Evolutionary conservation across 1,140 invertebrate genomes (phyloP).

Genomic region (Holcopasites calliopsidis): DNA sequence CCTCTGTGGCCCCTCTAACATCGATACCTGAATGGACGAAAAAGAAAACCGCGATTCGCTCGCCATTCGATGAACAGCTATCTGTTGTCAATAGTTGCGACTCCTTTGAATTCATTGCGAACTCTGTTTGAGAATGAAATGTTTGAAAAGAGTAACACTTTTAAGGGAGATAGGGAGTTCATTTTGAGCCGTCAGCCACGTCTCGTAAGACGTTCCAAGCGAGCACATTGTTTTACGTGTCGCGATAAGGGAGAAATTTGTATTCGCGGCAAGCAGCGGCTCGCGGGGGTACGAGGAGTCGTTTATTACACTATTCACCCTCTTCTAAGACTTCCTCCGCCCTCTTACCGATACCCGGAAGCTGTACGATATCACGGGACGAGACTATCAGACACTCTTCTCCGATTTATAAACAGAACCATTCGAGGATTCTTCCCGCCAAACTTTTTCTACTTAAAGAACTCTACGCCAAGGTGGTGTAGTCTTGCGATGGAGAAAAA

Average conservation of each 20-base stretch:
- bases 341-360: neutral
- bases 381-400: no score
- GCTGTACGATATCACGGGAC: neutral
- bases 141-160: no score
- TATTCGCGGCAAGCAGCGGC: conserved; percentile 33
- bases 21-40: neutral
- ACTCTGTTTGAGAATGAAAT: no score
- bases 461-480: no score
- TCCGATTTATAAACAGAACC: no score
- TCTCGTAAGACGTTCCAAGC: conserved; percentile 35
- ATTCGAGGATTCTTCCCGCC: no score
- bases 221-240: conserved; percentile 47
- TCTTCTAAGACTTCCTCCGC: conserved; percentile 20
- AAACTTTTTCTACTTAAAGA: no score
- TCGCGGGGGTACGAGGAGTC: neutral
- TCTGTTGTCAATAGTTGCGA: no score
- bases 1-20: neutral
- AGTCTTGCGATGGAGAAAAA: no score
- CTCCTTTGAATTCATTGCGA: no score
- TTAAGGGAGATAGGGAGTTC: conserved; percentile 45
- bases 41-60: no score
- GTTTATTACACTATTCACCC: neutral
- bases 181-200: conserved; percentile 21
- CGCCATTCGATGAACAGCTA: no score
- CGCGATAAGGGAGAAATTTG: conserved; percentile 43